These are phyloP conservation scores for Microchrysa polita DNA, from an alignment of 2,888 invertebrate species.

Conservation along the genomic window DNA sequence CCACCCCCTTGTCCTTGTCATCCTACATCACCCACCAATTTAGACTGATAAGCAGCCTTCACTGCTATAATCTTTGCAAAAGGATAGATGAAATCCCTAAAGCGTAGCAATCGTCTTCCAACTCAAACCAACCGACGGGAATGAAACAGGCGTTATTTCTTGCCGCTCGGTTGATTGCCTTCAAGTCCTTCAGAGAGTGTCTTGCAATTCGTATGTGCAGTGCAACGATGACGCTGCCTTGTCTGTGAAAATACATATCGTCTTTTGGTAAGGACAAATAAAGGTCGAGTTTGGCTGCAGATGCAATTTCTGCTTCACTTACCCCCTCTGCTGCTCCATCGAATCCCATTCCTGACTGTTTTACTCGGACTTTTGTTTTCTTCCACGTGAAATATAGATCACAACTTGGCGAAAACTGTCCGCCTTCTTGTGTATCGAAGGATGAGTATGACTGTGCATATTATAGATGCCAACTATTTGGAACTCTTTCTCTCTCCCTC, in stretches of 20 bases:
- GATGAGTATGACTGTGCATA: conserved; percentile 10
- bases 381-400: conserved; percentile 30
- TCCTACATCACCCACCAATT: conserved; percentile 7
- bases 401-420: conserved; percentile 20
- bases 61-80: conserved; percentile 33
- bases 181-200: conserved; percentile 37
- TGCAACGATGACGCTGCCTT: conserved; percentile 40
- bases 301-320: conserved; percentile 46
- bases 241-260: conserved; percentile 35
- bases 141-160: conserved; percentile 19
- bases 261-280: conserved; percentile 45
- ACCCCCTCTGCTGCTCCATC: conserved; percentile 3
- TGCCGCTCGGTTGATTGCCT: conserved; percentile 32
- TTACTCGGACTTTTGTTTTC: conserved; percentile 25
- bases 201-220: conserved; percentile 26
- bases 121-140: not conserved
- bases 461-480: conserved; percentile 40
- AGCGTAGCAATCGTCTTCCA: conserved; percentile 32
- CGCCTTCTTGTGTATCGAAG: conserved; percentile 2
- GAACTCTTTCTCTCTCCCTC: not conserved
- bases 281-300: conserved; percentile 48
- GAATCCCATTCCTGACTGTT: not conserved
- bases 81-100: conserved; percentile 32
- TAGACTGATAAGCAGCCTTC: conserved; percentile 34
- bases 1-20: not conserved